phyloP scores from a whole-genome alignment of 2,113 vertebrate species.

The Aspiorhynchus laticeps region DNA sequence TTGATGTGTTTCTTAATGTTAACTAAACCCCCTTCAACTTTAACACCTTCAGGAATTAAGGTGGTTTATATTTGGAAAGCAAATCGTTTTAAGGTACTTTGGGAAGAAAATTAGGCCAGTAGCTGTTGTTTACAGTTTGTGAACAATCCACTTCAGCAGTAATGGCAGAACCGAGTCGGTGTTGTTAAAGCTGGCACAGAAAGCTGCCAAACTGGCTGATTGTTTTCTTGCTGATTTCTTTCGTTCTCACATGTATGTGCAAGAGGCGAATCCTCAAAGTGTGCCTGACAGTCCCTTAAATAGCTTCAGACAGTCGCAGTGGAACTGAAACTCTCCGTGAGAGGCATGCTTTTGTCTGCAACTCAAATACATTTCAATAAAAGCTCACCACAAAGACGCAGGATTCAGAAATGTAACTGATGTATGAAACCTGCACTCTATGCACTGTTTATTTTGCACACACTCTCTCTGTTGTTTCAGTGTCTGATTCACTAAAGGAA shows the following conservation, averaged over 20 bases:
- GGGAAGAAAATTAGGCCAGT: neutral
- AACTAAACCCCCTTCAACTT: neutral
- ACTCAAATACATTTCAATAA: neutral
- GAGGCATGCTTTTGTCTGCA: slow-evolving; percentile 27
- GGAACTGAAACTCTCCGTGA: slow-evolving; percentile 43
- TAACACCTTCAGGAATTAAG: neutral
- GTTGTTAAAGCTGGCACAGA: neutral
- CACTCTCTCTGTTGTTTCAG: neutral
- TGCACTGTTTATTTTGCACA: neutral
- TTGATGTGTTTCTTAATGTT: neutral
- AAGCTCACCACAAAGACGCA: neutral
- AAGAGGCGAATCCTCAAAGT: neutral
- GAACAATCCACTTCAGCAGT: neutral
- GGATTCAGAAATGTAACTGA: neutral
- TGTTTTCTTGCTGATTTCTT: neutral
- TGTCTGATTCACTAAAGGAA: neutral
- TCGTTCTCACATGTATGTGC: neutral
- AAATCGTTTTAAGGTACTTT: neutral
- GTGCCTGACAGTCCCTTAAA: neutral
- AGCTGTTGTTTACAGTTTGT: neutral
- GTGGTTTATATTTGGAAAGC: no score
- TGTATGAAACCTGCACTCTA: neutral
- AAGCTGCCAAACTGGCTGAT: slow-evolving; percentile 5
- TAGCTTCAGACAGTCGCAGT: neutral
- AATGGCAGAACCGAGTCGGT: neutral